Conservation (phyloP, 2,797 vertebrate species). For the Neoniphon sammara region DNA sequence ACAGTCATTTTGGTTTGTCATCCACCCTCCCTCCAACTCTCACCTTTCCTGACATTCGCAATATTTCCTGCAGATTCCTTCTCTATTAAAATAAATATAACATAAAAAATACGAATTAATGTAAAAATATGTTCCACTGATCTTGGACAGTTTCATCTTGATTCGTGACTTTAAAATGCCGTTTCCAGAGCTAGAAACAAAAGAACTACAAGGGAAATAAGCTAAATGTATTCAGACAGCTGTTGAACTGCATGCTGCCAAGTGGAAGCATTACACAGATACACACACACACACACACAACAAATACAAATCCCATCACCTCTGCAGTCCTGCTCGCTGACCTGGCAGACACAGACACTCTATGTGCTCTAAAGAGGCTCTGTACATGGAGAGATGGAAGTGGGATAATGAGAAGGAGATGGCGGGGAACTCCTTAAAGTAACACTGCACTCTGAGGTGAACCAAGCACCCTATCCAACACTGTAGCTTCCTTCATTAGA, state of each 20-base stretch:
- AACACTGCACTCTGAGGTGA: constrained; percentile 56
- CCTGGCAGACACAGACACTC: constrained; percentile 26
- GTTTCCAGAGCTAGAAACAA: constrained; percentile 24
- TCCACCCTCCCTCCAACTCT: not conserved
- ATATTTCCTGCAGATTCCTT: too few species aligned
- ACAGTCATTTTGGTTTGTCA: constrained; percentile 29
- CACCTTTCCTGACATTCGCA: constrained; percentile 36
- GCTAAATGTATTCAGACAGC: constrained; percentile 42
- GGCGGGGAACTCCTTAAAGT: constrained; percentile 46
- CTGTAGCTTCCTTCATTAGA: constrained; percentile 70
- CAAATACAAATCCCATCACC: constrained; percentile 23
- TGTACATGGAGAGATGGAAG: constrained; percentile 22
- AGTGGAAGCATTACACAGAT: constrained; percentile 21
- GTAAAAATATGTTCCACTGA: constrained; percentile 54
- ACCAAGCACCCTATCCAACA: constrained; percentile 44
- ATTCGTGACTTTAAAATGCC: constrained; percentile 39
- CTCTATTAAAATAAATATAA: too few species aligned
- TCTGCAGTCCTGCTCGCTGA: constrained; percentile 31
- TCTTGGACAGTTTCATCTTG: constrained; percentile 24
- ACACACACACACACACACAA: not conserved
- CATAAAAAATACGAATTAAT: constrained; percentile 25
- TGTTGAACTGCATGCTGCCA: constrained; percentile 46
- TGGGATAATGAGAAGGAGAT: constrained; percentile 51
- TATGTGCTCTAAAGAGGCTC: constrained; percentile 12
- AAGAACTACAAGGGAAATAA: constrained; percentile 28